phyloP scores from a whole-genome alignment of 2,797 vertebrate species.

The Taenioides sp. region DNA sequence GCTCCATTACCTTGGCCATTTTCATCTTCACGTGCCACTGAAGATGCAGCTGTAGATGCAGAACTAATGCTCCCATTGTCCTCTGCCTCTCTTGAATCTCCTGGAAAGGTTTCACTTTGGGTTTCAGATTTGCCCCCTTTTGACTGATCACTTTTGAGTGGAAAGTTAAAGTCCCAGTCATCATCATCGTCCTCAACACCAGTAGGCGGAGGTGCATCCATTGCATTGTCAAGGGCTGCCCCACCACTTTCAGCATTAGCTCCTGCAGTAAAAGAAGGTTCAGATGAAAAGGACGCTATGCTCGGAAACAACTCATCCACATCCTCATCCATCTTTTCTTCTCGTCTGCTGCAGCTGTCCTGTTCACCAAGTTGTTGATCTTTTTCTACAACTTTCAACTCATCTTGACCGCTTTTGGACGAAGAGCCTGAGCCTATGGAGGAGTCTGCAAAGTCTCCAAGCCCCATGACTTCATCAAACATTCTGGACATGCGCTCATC shows the following conservation, averaged over 20 bases:
- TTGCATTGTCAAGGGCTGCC: conserved; percentile 59
- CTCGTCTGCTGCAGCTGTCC: conserved; percentile 53
- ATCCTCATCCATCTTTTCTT: conserved; percentile 51
- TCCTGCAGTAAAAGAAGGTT: conserved; percentile 35
- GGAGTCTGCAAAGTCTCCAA: conserved; percentile 69
- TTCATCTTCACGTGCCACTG: conserved; percentile 55
- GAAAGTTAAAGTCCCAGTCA: conserved; percentile 70
- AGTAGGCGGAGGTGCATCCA: conserved; percentile 61
- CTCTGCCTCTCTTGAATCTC: conserved; percentile 30
- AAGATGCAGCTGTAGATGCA: conserved; percentile 66
- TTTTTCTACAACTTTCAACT: conserved; percentile 42
- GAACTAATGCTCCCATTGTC: conserved; percentile 29
- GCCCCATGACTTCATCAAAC: conserved; percentile 73
- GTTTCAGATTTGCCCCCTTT: neutral
- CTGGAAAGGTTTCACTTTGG: neutral
- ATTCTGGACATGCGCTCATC: conserved; percentile 66
- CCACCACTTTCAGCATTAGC: conserved; percentile 50
- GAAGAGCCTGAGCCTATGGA: conserved; percentile 65
- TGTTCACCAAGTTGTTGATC: conserved; percentile 36
- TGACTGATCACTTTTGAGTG: conserved; percentile 21
- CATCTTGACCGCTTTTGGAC: conserved; percentile 57
- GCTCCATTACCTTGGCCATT: conserved; percentile 57
- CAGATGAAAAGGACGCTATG: conserved; percentile 32
- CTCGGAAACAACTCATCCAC: conserved; percentile 31
- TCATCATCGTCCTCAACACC: conserved; percentile 68